Base-by-base conservation (phyloP, 1,140 invertebrate species). In the Brachionus rotundiformis region DNA sequence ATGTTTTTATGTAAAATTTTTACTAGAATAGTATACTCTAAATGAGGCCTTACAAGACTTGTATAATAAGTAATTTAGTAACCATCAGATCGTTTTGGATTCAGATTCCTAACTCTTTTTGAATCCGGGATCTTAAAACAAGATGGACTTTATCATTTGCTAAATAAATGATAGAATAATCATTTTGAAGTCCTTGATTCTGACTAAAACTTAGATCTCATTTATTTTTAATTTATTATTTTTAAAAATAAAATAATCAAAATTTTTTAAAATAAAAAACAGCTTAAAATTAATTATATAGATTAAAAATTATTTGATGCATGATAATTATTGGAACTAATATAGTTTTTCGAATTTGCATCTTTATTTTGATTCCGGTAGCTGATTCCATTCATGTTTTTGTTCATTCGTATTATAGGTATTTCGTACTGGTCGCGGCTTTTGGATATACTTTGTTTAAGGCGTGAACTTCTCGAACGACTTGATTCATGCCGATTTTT, bases 401-500 rank as follows among this genome's bases (percentile, higher is more conserved):
- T 19, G 29, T 68, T 68, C 16, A 68, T 36, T 33, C 63, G 27
- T 33, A 68, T 68, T n/a, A 68, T 68, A 33, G 63, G 63, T n/a
- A 63, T 63, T 6, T 63, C 61, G 61, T 63, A 63, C 23, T 63
- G 61, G n/a, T 63, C 61, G 2, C n/a, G 25, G 23, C 61, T 63
- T 29, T 29, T 63, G 7, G 61, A 63, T 63, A 63, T 63, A 27
- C n/a, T 63, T 63, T 33, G 61, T 29, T 63, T 63, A 29, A 29
- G 25, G 10, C 29, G 61, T 5, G 63, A 68, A 36, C 16, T 68
- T 36, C 19, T 68, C n/a, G 63, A 68, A 19, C 63, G n/a, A 36
- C n/a, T 68, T 36, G 63, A 10, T 16, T 33, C 29, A 36, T 68
- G 4, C 29, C n/a, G n/a, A 68, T 68, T 68, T 33, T 16, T 33